Base-by-base conservation (phyloP, 2,888 invertebrate species). In the Unio delphinus region DNA sequence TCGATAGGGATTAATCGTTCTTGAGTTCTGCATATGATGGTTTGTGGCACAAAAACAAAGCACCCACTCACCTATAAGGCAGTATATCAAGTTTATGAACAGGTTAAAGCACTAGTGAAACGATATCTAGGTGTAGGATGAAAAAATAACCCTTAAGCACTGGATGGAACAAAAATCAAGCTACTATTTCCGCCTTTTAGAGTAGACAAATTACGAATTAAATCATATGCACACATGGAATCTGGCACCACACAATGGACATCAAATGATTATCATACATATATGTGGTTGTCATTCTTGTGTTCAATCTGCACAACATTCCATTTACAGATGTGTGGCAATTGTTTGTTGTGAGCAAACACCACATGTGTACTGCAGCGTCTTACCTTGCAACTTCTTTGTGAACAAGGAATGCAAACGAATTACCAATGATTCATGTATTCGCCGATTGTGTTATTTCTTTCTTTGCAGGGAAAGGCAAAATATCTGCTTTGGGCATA, bases 201-300 rank as follows among this genome's bases (percentile, higher is more conserved):
- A 34, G 34, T 7, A 8, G 34, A 34, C 34, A 34, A 8, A 34
- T 5, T 34, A 34, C 7, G 34, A 34, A 34, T 7, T 34, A 34
- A 34, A 34, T 34, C 34, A 34, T 34, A 8, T 34, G 7, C 34
- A 34, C 73, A 77, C 17, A 75, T 75, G 63, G 74, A 79, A 62
- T 75, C 78, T 17, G 74, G 77, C 65, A 8, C 34, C 54, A 18
- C 8, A 55, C 18, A 57, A 73, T 57, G 73, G 72, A 4, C 60
- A 60, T 55, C 26, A 54, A 8, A 64, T 55, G n/a, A 15, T 26
- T 77, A 15, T 68, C 67, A 18, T 77, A 77, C 63, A 73, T 72
- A 26, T 73, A 80, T 65, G 74, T 78, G 5, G 73, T 70, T 30
- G 69, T 75, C 34, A 60, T 75, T 0, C 70, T 75, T n/a, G 34